Percentiles rank a stretch among this genome's conserved stretches.
These are phyloP conservation scores for Pristionchus fissidentatus DNA, from an alignment of 2,888 invertebrate species.

Conservation along the genomic window DNA sequence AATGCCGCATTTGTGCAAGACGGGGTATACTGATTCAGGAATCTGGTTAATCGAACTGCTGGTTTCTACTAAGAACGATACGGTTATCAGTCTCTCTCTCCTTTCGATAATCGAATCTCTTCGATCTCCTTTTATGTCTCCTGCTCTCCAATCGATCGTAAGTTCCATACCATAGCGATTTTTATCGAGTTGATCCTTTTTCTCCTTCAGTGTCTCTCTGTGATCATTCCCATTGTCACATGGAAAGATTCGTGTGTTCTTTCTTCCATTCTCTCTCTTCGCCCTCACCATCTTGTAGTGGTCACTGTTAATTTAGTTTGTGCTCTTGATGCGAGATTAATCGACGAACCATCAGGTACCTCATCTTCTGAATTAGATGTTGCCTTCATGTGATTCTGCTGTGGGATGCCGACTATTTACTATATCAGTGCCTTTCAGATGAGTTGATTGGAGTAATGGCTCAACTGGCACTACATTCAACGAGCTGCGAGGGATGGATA, in stretches of 20 bases:
- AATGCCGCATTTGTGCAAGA: no score
- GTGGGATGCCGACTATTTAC: no score
- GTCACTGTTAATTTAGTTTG: neutral
- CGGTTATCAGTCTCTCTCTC: neutral
- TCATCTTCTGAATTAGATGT: neutral
- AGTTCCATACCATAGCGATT: neutral
- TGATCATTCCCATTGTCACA: neutral
- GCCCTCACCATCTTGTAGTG: conserved; percentile 29
- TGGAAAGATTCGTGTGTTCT: conserved; percentile 6
- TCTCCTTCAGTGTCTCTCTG: neutral
- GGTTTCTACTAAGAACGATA: neutral
- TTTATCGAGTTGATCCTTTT: neutral
- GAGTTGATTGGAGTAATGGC: conserved; percentile 13
- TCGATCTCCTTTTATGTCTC: conserved; percentile 11
- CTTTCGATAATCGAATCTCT: neutral
- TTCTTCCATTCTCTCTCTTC: conserved; percentile 25
- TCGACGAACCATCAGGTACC: conserved; percentile 20
- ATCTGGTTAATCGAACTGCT: conserved; percentile 12
- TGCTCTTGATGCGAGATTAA: neutral
- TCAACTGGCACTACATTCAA: conserved; percentile 13
- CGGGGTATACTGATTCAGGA: no score
- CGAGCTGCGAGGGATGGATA: conserved; percentile 15
- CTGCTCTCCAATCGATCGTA: neutral
- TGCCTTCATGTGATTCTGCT: no score
- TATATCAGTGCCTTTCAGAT: conserved; percentile 15